Evolutionary conservation across 2,113 vertebrate genomes (phyloP).

Genomic region (Ptilorrhoa leucosticta): DNA sequence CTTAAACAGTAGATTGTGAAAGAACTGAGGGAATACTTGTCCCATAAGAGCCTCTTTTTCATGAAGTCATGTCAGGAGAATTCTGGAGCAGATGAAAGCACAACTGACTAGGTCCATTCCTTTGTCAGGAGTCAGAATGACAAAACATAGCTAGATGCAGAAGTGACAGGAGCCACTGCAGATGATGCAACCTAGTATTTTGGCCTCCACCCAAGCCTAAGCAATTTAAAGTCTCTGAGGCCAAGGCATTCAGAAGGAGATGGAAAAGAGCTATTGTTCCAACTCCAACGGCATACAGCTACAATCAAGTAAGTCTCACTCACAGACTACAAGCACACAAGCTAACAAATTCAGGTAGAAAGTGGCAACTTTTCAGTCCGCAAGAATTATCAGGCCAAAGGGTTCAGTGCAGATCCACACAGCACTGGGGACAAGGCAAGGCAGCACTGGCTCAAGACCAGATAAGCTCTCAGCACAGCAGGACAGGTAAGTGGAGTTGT

Average conservation of each 20-base stretch:
- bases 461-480: slow-evolving; percentile 79
- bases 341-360: slow-evolving; percentile 80
- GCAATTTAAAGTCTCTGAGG: slow-evolving; percentile 77
- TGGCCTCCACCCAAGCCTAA: slow-evolving; percentile 79
- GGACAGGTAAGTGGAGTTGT: slow-evolving; percentile 70
- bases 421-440: slow-evolving; percentile 83
- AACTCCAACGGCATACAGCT: slow-evolving; percentile 76
- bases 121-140: slow-evolving; percentile 77
- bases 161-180: slow-evolving; percentile 82
- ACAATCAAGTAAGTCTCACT: slow-evolving; percentile 81
- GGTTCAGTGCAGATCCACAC: slow-evolving; percentile 77
- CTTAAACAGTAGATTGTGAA: slow-evolving; percentile 86
- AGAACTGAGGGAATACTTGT: slow-evolving; percentile 82
- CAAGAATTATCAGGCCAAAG: slow-evolving; percentile 77
- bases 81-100: slow-evolving; percentile 73
- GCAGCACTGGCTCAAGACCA: slow-evolving; percentile 78
- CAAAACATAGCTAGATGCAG: slow-evolving; percentile 72
- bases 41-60: slow-evolving; percentile 79
- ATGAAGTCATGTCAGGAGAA: slow-evolving; percentile 61
- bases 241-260: slow-evolving; percentile 67
- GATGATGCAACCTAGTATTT: slow-evolving; percentile 78
- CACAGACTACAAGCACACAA: slow-evolving; percentile 90
- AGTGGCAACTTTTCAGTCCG: slow-evolving; percentile 78
- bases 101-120: slow-evolving; percentile 75
- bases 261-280: slow-evolving; percentile 72